phyloP scores from a whole-genome alignment of 1,140 invertebrate species.

The Aradophagus sp. region DNA sequence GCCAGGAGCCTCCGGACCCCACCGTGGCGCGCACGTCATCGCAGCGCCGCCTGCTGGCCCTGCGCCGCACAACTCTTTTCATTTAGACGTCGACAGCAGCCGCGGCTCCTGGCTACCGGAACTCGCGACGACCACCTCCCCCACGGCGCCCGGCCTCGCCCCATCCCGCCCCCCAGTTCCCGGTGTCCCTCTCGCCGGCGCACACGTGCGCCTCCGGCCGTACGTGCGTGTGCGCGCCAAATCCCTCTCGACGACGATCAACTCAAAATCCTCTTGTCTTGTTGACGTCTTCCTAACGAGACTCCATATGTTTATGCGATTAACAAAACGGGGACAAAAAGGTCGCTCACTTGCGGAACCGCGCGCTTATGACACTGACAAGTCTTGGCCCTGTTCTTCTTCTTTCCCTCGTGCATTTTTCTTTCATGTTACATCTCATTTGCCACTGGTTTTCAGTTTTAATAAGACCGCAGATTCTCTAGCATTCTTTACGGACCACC shows the following conservation, averaged over 20 bases:
- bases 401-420: conserved; percentile 12
- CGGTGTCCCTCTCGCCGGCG: conserved; percentile 5
- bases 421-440: conserved; percentile 30
- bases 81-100: conserved; percentile 27
- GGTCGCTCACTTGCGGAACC: conserved; percentile 25
- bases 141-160: background rate
- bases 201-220: conserved; percentile 13
- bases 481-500: conserved; percentile 31
- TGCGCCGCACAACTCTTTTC: conserved; percentile 3
- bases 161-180: background rate
- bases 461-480: conserved; percentile 22
- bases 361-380: background rate
- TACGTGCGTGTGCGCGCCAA: conserved; percentile 20
- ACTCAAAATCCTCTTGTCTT: conserved; percentile 45
- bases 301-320: conserved; percentile 50
- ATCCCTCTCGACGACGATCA: conserved; percentile 30
- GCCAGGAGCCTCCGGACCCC: conserved; percentile 2
- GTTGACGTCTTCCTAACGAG: conserved; percentile 48
- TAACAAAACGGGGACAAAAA: conserved; percentile 49
- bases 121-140: background rate
- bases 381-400: background rate
- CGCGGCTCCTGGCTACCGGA: conserved; percentile 13
- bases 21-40: background rate
- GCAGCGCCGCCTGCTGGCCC: conserved; percentile 7
- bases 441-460: conserved; percentile 21